Percentiles rank a stretch among this genome's conserved stretches.
phyloP scores from a whole-genome alignment of 2,113 vertebrate species.

The Callipepla squamata region DNA sequence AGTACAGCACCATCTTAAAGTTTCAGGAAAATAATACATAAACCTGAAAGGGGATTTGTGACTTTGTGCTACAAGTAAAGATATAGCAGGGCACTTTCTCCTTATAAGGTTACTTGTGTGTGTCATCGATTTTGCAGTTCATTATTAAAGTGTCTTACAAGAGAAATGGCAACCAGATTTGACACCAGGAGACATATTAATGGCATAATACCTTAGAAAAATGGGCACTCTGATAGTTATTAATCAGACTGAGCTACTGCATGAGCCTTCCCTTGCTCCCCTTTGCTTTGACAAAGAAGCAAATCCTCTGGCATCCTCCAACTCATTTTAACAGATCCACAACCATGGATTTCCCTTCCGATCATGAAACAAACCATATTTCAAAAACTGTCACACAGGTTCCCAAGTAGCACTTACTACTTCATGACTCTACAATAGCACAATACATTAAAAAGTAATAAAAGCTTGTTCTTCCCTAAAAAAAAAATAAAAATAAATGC shows the following conservation, averaged over 20 bases:
- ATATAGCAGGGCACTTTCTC: constrained; percentile 8
- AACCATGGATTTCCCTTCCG: background rate
- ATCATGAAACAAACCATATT: background rate
- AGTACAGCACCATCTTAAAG: background rate
- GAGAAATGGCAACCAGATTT: constrained; percentile 48
- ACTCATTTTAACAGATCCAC: constrained; percentile 1
- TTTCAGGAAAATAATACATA: background rate
- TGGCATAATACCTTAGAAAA: constrained; percentile 30
- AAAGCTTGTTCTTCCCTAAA: constrained; percentile 26
- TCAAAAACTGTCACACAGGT: background rate
- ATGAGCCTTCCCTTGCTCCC: background rate
- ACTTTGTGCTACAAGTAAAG: constrained; percentile 23
- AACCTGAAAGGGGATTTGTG: constrained; percentile 15
- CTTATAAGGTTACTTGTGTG: constrained; percentile 35
- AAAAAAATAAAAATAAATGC: background rate
- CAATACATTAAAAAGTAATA: constrained; percentile 72
- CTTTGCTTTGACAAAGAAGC: constrained; percentile 25
- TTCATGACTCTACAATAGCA: constrained; percentile 35
- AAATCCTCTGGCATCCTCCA: constrained; percentile 21
- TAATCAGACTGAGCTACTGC: background rate
- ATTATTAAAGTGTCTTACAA: constrained; percentile 58
- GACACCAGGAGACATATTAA: constrained; percentile 51
- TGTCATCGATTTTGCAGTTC: constrained; percentile 54
- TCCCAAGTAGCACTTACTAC: constrained; percentile 48
- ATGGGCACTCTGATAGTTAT: constrained; percentile 8